phyloP scores from a whole-genome alignment of 1,140 invertebrate genomes.

The Drosophila busckii region DNA sequence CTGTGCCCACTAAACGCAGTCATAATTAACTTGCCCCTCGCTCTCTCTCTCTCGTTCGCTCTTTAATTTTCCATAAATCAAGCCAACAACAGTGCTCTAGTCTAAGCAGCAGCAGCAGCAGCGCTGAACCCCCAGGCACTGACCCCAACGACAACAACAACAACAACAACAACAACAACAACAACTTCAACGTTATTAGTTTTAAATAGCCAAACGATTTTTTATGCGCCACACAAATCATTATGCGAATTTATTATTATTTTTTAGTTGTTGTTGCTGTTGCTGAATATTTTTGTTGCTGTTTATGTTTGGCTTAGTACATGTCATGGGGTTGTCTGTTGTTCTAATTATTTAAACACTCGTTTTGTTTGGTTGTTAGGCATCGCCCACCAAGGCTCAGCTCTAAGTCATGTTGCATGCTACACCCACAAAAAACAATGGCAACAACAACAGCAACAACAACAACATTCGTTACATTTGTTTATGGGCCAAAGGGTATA shows the following conservation, averaged over 20 bases:
- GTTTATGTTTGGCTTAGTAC: no score
- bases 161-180: no score
- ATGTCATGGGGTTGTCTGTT: no score
- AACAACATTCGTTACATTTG: no score
- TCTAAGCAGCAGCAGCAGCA: slow-evolving; percentile 44
- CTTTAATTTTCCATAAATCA: slow-evolving; percentile 75
- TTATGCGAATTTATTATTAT: slow-evolving; percentile 29
- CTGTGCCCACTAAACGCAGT: slow-evolving; percentile 41
- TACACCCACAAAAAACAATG: slow-evolving; percentile 49
- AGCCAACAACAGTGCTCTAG: slow-evolving; percentile 41
- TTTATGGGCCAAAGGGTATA: no score
- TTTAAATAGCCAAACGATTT: slow-evolving; percentile 18
- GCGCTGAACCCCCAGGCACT: neutral
- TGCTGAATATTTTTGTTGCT: slow-evolving; percentile 8
- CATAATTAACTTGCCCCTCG: slow-evolving; percentile 72
- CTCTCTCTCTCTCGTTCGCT: slow-evolving; percentile 8
- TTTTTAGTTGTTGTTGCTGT: neutral
- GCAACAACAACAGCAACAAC: no score
- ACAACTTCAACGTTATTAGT: slow-evolving; percentile 16
- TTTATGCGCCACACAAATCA: slow-evolving; percentile 32
- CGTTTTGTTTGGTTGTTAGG: slow-evolving; percentile 19
- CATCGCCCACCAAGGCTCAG: no score
- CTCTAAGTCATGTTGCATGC: slow-evolving; percentile 27
- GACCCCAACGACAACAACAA: neutral
- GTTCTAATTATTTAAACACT: slow-evolving; percentile 48